Conservation (phyloP, 2,797 vertebrate genomes). For the Myotis pilosus region DNA sequence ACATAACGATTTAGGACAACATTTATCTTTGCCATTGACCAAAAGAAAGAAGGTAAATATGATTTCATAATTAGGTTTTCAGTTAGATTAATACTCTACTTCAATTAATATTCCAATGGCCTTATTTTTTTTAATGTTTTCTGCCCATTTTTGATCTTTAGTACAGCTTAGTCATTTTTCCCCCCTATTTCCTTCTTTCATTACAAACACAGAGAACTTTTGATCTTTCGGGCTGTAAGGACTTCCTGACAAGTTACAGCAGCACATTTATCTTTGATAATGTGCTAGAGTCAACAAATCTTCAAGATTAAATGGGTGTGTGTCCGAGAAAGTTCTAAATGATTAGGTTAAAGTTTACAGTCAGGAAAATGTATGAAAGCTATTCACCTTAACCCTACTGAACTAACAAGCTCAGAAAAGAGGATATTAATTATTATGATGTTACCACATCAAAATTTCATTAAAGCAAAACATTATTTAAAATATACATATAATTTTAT, state of each 20-base stretch:
- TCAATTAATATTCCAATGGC: neutral
- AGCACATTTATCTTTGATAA: neutral
- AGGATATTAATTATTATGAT: neutral
- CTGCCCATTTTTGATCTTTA: neutral
- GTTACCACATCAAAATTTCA: neutral
- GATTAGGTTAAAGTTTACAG: neutral
- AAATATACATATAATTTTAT: neutral
- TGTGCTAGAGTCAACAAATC: neutral
- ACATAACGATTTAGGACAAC: neutral
- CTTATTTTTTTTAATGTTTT: neutral
- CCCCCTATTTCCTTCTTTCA: neutral
- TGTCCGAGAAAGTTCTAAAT: neutral
- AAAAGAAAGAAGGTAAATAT: neutral
- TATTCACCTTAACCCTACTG: neutral
- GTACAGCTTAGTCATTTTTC: neutral
- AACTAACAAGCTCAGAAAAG: neutral
- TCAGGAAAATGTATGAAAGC: neutral
- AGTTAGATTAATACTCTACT: neutral
- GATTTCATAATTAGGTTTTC: conserved; percentile 2
- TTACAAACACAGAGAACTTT: neutral
- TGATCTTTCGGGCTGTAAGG: neutral
- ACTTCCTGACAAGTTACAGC: neutral
- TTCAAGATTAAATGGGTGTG: conserved; percentile 34
- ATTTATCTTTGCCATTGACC: neutral
- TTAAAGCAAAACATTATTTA: conserved; percentile 15